Percentiles rank a stretch among this genome's conserved stretches.
These are phyloP conservation scores for Chamaetylas fuelleborni DNA, from an alignment of 2,113 vertebrate genomes.

Conservation along the genomic window DNA sequence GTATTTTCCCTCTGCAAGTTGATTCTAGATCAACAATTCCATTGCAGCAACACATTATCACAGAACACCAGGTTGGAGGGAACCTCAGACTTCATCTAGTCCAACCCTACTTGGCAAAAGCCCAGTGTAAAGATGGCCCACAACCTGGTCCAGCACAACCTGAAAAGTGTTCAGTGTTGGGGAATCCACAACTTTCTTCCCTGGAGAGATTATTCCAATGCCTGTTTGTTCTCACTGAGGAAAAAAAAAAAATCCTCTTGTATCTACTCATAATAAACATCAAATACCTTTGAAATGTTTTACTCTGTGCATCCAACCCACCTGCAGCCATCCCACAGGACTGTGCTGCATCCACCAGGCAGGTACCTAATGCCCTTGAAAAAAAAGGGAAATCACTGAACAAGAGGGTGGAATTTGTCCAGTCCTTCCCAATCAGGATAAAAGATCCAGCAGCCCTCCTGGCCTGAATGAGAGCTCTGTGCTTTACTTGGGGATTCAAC, in stretches of 20 bases:
- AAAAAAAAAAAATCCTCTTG: neutral
- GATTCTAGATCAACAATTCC: neutral
- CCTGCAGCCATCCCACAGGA: rapidly evolving
- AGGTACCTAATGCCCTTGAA: neutral
- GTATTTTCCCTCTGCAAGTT: neutral
- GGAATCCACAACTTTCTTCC: neutral
- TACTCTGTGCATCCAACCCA: neutral
- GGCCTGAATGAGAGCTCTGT: neutral
- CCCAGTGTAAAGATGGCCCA: neutral
- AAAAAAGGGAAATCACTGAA: neutral
- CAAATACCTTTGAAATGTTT: neutral
- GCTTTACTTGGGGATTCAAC: neutral
- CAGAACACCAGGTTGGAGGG: neutral
- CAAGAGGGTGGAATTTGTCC: neutral
- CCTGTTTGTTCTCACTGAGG: neutral
- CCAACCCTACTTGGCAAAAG: neutral
- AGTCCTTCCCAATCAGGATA: neutral
- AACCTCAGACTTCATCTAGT: neutral
- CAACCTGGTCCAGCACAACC: rapidly evolving
- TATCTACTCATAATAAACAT: neutral
- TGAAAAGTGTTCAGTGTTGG: neutral
- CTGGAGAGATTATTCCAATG: neutral
- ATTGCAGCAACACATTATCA: neutral
- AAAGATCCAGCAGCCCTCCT: neutral
- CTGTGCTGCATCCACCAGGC: neutral